Evolutionary conservation across 2,797 vertebrate species (phyloP).

Genomic region (Jordanella pulchra): DNA sequence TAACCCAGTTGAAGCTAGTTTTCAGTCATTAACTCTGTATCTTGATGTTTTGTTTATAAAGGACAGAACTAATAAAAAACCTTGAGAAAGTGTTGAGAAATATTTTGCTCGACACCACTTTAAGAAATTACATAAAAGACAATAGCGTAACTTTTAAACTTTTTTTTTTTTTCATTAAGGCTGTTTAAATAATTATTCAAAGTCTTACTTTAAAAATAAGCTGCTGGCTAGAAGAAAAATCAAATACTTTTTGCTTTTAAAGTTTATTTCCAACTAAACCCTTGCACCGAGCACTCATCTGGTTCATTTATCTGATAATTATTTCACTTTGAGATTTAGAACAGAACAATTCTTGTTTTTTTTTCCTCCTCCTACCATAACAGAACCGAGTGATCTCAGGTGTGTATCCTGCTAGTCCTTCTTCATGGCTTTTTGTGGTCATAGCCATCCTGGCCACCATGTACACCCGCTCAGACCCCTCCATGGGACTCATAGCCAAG

Average conservation of each 20-base stretch:
- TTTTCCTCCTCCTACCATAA: conserved; percentile 7
- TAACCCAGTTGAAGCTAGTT: no score
- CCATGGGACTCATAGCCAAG: conserved; percentile 92
- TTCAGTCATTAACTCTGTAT: no score
- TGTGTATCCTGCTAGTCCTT: conserved; percentile 88
- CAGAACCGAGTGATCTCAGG: conserved; percentile 89
- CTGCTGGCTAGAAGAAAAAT: neutral
- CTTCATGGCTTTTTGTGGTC: conserved; percentile 92
- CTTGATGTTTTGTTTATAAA: no score
- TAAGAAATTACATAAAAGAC: neutral
- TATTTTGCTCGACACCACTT: neutral
- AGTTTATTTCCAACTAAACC: neutral
- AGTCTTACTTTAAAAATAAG: neutral
- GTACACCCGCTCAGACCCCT: conserved; percentile 91
- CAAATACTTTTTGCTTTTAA: neutral
- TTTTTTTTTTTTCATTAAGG: neutral
- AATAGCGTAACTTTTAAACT: neutral
- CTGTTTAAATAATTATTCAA: no score
- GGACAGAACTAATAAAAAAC: neutral
- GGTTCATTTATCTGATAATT: neutral
- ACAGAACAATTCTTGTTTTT: conserved; percentile 1
- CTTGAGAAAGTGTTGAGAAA: neutral
- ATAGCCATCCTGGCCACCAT: conserved; percentile 89
- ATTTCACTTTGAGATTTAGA: neutral
- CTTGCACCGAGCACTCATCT: neutral